Percentiles rank a stretch among this genome's conserved stretches.
Evolutionary conservation across 2,113 vertebrate species (phyloP).

Genomic region (Ovis canadensis): DNA sequence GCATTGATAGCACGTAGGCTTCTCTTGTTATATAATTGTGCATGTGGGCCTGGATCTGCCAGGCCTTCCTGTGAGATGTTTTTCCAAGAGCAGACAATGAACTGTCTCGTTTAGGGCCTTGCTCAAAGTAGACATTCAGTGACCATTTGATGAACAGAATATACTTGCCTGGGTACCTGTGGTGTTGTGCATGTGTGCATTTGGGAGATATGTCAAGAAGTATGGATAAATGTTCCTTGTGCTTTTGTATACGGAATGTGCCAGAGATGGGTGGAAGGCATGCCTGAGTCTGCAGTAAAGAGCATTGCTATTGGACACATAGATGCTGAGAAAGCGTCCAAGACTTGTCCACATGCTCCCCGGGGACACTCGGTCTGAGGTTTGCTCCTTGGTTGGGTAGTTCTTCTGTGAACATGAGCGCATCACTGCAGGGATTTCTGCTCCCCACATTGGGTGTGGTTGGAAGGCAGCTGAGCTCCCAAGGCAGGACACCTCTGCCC

Average conservation of each 20-base stretch:
- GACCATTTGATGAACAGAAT: not conserved
- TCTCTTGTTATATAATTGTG: not conserved
- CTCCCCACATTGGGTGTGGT: not conserved
- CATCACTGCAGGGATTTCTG: not conserved
- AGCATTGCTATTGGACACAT: not conserved
- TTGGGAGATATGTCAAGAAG: not conserved
- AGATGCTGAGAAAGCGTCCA: not conserved
- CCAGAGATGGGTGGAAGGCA: not conserved
- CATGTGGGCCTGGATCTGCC: not conserved
- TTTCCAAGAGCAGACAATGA: not conserved
- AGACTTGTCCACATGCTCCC: not conserved
- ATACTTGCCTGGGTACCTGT: not conserved
- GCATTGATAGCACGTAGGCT: not conserved
- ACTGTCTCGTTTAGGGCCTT: not conserved
- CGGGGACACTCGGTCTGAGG: not conserved
- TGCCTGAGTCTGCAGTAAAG: not conserved
- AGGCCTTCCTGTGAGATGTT: not conserved
- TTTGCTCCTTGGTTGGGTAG: not conserved
- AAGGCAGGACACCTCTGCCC: not conserved
- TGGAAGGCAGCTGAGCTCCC: conserved; percentile 8
- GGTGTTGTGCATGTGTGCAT: not conserved
- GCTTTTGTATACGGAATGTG: not conserved
- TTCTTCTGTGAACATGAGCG: not conserved
- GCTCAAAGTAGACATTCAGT: not conserved
- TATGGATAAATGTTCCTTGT: not conserved